A percentile compares a stretch with the other conserved stretches of the same genome.
Conservation (phyloP, 2,888 invertebrate species). For the Epistrophella euchroma region DNA sequence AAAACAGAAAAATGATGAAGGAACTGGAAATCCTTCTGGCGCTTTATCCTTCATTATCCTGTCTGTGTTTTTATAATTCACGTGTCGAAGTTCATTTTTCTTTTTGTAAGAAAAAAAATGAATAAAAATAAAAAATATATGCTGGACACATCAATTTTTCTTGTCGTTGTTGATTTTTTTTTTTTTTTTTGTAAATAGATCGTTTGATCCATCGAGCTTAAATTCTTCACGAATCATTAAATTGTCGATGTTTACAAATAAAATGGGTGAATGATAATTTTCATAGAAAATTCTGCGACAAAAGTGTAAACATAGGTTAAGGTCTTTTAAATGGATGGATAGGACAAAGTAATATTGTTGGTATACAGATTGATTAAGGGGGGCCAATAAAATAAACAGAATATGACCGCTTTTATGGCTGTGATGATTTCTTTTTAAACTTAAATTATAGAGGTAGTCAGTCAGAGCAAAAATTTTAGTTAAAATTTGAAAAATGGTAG, state of each 20-base stretch:
- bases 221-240: slow-evolving; percentile 67
- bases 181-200: slow-evolving; percentile 52
- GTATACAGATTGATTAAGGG: not conserved
- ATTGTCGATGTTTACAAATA: slow-evolving; percentile 51
- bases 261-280: slow-evolving; percentile 15
- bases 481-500: too few species aligned
- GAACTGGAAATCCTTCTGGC: not conserved
- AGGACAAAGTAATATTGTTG: not conserved
- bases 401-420: too few species aligned
- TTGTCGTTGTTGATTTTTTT: not conserved
- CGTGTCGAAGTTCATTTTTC: slow-evolving; percentile 35
- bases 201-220: slow-evolving; percentile 70
- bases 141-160: slow-evolving; percentile 40
- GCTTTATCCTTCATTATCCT: slow-evolving; percentile 25
- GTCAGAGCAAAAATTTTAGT: too few species aligned
- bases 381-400: not conserved
- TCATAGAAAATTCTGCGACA: not conserved
- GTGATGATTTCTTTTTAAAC: too few species aligned
- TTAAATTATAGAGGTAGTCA: too few species aligned
- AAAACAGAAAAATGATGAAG: not conserved
- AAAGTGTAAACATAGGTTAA: not conserved
- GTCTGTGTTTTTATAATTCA: slow-evolving; percentile 36
- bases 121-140: slow-evolving; percentile 11
- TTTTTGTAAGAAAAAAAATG: not conserved
- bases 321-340: not conserved